A percentile compares a stretch with the other conserved stretches of the same genome.
These are phyloP conservation scores for Lepus europaeus DNA, from an alignment of 2,113 vertebrate genomes.

Conservation along the genomic window DNA sequence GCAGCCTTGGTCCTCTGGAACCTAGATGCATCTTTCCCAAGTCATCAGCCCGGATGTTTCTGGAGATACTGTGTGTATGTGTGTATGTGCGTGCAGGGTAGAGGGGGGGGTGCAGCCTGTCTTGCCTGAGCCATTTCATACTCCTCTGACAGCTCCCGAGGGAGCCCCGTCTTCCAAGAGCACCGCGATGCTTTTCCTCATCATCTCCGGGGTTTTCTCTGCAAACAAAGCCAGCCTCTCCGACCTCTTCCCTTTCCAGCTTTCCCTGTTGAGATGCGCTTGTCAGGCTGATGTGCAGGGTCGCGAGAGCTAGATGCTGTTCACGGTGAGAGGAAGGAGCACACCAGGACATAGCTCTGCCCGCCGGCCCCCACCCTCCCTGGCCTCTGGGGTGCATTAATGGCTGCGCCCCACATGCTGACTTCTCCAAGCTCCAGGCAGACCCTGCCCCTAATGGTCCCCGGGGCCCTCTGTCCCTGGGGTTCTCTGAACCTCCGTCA, in stretches of 20 bases:
- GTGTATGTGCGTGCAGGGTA: no score
- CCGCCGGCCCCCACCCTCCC: not conserved
- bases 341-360: not conserved
- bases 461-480: not conserved
- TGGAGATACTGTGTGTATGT: not conserved
- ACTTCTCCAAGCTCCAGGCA: not conserved
- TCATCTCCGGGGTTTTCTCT: slow-evolving; percentile 46
- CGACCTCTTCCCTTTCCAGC: slow-evolving; percentile 52
- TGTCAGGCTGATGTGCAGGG: slow-evolving; percentile 55
- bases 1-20: not conserved
- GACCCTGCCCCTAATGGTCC: not conserved
- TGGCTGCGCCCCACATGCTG: not conserved
- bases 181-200: slow-evolving; percentile 19
- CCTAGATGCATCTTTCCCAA: not conserved
- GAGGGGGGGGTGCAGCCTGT: not conserved
- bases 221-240: slow-evolving; percentile 64
- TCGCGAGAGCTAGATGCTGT: not conserved
- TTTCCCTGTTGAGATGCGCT: slow-evolving; percentile 51
- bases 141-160: slow-evolving; percentile 53
- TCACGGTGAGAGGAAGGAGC: not conserved
- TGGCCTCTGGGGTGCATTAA: not conserved
- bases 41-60: not conserved
- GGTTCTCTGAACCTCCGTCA: not conserved
- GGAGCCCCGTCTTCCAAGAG: slow-evolving; percentile 70
- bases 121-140: not conserved